Conservation (phyloP, 2,888 invertebrate species). For the Dichetophora obliterata region DNA sequence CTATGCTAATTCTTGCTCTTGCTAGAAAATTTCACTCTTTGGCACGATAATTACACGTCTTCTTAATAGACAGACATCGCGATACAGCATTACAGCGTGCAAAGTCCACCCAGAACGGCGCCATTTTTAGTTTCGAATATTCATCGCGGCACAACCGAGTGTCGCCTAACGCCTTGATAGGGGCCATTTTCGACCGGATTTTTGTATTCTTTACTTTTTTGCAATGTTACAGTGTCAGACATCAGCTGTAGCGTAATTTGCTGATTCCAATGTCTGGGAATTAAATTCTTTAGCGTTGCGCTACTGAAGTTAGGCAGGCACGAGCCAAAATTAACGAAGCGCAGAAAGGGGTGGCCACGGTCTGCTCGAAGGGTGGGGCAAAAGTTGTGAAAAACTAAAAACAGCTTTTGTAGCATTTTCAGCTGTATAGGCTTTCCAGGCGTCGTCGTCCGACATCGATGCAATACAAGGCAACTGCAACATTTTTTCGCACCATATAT, state of each 20-base stretch:
- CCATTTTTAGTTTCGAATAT: conserved; percentile 9
- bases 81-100: neutral
- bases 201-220: conserved; percentile 1
- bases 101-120: conserved; percentile 34
- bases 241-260: conserved; percentile 34
- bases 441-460: neutral
- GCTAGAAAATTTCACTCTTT: conserved; percentile 31
- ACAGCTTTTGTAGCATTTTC: neutral
- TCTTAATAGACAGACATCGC: conserved; percentile 35
- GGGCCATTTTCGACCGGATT: neutral
- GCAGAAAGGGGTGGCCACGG: neutral
- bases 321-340: conserved; percentile 27
- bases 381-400: conserved; percentile 1
- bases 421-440: neutral
- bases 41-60: conserved; percentile 37
- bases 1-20: conserved; percentile 33
- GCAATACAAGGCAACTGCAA: neutral
- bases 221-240: conserved; percentile 43
- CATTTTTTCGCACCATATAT: neutral
- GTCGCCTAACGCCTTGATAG: neutral
- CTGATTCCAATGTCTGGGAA: conserved; percentile 41
- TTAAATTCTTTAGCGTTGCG: conserved; percentile 34
- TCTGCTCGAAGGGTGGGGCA: neutral
- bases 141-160: conserved; percentile 5
- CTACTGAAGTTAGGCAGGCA: conserved; percentile 2